Evolutionary conservation across 2,888 invertebrate species (phyloP).

Genomic region (Pycnomerus fuliginosus): DNA sequence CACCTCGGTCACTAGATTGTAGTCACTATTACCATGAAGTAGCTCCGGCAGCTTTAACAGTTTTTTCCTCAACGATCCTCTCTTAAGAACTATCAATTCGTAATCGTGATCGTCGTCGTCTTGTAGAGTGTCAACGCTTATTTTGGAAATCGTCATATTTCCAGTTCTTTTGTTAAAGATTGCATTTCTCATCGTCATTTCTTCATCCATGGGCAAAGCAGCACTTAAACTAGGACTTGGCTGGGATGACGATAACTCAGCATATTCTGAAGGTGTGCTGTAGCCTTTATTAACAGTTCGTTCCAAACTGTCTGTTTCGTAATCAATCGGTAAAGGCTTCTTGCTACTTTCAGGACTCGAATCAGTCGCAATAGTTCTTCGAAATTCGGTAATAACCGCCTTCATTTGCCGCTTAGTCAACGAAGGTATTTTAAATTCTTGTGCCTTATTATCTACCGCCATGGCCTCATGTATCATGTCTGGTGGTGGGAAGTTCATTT

Average conservation of each 20-base stretch:
- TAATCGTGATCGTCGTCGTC: conserved; percentile 50
- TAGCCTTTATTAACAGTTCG: conserved; percentile 58
- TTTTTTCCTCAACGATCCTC: conserved; percentile 25
- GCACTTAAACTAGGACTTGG: conserved; percentile 73
- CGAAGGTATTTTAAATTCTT: conserved; percentile 51
- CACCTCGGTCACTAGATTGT: conserved; percentile 74
- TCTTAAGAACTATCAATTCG: conserved; percentile 51
- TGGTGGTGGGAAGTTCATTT: conserved; percentile 49
- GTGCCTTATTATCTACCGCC: conserved; percentile 53
- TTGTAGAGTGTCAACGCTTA: conserved; percentile 35
- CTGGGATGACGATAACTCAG: conserved; percentile 66
- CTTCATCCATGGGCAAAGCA: conserved; percentile 77
- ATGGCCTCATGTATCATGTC: conserved; percentile 70
- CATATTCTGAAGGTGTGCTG: conserved; percentile 63
- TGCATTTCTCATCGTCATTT: conserved; percentile 75
- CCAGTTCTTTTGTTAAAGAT: conserved; percentile 66
- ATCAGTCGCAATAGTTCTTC: conserved; percentile 26
- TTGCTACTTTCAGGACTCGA: conserved; percentile 8
- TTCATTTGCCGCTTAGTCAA: conserved; percentile 63
- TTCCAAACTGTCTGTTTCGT: conserved; percentile 75
- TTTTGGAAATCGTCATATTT: conserved; percentile 55
- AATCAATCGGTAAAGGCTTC: conserved; percentile 51
- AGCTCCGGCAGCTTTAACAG: conserved; percentile 58
- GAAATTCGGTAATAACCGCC: conserved; percentile 61
- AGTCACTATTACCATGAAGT: conserved; percentile 56